Base-by-base conservation (phyloP, 2,888 invertebrate species). In the Eugnorisma glareosa region DNA sequence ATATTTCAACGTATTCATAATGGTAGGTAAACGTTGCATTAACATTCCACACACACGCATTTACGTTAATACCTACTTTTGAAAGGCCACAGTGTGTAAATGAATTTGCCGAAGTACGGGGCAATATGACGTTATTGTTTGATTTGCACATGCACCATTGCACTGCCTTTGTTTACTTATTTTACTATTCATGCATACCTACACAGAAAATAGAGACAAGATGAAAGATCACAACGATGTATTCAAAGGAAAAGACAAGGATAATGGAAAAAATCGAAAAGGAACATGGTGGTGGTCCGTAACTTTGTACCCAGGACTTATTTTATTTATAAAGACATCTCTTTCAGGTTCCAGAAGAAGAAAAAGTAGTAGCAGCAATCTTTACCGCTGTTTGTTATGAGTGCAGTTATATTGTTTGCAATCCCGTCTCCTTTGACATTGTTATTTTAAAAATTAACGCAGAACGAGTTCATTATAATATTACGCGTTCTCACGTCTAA, bases 1-100 rank as follows among this genome's bases (percentile, higher is more conserved):
- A 82, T 76, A 77, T 67, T 63, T 24, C n/a, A 71, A 81, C 61
- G 15, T 63, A 59, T 82, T 82, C 54, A 85, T 75, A 80, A 74
- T 66, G 13, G 24, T 35, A 63, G 2, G 37, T 64, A 8, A 40
- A 15, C 59, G 43, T 73, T 72, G 74, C 69, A 67, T 72, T 63
- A 67, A 72, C 43, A 72, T 76, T 67, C 75, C 57, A 72, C 68
- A 73, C 74, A 78, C n/a, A 71, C n/a, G n/a, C 40, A 67, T 68
- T 83, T 54, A 80, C 51, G 13, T 75, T 69, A 64, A 70, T 73
- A 64, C 63, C 40, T 69, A 61, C 45, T 54, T 68, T 79, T 75
- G 43, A 59, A 77, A 73, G 57, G 77, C 40, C 64, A 73, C 71
- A 67, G 59, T 45, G 67, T 74, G 69, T 54, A 70, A 83, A 79